Percentiles rank a stretch among this genome's conserved stretches.
These are phyloP conservation scores for Ibycter americanus DNA, from an alignment of 2,797 vertebrate genomes.

Conservation along the genomic window DNA sequence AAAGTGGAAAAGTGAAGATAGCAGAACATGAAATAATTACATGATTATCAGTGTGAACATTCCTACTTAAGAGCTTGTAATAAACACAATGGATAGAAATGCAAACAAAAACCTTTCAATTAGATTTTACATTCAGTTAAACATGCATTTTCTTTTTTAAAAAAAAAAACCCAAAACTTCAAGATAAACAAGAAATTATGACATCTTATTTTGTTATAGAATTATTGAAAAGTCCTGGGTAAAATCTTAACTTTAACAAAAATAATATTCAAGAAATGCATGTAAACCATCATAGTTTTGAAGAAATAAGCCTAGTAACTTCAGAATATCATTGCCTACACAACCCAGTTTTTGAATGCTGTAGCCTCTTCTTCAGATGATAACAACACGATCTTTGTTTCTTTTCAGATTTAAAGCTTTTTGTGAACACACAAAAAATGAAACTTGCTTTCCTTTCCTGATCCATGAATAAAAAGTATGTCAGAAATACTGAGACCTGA, in stretches of 20 bases:
- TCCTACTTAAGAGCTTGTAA: background rate
- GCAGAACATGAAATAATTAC: background rate
- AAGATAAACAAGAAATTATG: background rate
- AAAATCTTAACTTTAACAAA: background rate
- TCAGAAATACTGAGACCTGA: background rate
- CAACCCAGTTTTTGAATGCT: background rate
- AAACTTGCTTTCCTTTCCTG: background rate
- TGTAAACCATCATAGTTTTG: rapidly evolving
- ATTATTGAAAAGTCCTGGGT: background rate
- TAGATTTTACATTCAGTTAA: background rate
- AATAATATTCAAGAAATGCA: background rate
- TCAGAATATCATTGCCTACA: background rate
- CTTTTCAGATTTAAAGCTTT: background rate
- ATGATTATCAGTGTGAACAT: background rate
- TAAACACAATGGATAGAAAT: background rate
- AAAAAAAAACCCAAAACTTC: background rate
- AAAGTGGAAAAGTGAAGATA: background rate
- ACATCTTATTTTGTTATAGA: background rate
- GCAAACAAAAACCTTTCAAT: background rate
- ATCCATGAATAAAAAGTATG: background rate
- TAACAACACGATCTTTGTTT: background rate
- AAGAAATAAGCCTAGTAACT: background rate
- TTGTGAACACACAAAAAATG: background rate
- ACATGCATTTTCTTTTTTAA: background rate
- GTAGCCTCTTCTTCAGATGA: background rate